Conservation (phyloP, 2,797 vertebrate genomes). For the Chloroceryle inda region DNA sequence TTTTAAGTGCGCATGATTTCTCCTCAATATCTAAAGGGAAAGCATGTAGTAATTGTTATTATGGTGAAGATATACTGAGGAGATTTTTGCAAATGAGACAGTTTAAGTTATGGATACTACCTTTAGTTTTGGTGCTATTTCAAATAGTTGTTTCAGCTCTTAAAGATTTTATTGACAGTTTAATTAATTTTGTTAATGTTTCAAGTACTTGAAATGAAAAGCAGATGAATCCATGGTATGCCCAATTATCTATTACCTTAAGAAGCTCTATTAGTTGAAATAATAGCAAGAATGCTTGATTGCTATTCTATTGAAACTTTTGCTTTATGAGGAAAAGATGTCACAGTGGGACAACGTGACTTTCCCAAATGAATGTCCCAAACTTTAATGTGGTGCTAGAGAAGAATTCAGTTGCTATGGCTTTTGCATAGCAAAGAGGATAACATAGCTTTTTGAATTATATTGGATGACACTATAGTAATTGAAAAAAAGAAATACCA, state of each 20-base stretch:
- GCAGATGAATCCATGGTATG: conserved; percentile 16
- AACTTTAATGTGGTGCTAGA: neutral
- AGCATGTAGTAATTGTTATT: neutral
- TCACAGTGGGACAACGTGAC: neutral
- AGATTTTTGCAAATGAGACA: neutral
- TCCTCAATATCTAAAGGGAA: neutral
- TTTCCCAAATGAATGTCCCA: neutral
- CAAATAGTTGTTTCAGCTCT: neutral
- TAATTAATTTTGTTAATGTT: conserved; percentile 35
- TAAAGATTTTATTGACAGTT: conserved; percentile 19
- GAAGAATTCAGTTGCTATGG: neutral
- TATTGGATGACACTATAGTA: neutral
- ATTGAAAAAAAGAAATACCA: neutral
- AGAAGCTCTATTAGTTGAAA: conserved; percentile 42
- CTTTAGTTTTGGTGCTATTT: conserved; percentile 3
- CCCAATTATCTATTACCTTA: conserved; percentile 16
- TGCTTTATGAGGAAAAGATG: conserved; percentile 1
- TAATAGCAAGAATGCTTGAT: conserved; percentile 19
- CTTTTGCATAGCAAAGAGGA: neutral
- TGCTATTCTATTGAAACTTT: neutral
- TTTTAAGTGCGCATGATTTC: neutral
- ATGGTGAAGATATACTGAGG: neutral
- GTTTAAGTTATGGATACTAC: neutral
- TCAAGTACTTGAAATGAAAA: conserved; percentile 17
- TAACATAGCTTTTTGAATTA: neutral